Conservation (phyloP, 2,797 vertebrate species). For the Neoniphon sammara region DNA sequence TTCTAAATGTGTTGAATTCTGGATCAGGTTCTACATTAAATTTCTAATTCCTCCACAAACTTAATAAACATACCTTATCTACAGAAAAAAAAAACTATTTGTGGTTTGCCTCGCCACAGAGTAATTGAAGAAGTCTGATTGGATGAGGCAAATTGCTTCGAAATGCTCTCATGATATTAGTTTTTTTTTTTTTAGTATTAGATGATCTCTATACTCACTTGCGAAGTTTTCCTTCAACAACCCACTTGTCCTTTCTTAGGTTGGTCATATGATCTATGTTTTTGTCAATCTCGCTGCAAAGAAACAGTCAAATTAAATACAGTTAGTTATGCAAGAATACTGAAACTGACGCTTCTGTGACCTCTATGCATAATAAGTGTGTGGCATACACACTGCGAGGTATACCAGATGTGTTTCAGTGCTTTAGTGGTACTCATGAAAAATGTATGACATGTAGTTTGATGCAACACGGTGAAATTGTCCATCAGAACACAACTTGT, state of each 20-base stretch:
- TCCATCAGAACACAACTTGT: conserved; percentile 42
- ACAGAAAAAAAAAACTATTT: background rate
- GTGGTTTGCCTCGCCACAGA: background rate
- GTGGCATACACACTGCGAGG: conserved; percentile 12
- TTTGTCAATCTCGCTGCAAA: conserved; percentile 96
- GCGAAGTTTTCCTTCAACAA: conserved; percentile 93
- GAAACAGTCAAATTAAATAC: conserved; percentile 45
- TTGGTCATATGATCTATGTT: conserved; percentile 97
- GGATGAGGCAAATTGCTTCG: background rate
- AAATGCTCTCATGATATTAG: background rate
- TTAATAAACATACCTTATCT: background rate
- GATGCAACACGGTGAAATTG: conserved; percentile 72
- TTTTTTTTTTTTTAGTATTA: no score
- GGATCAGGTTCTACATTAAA: no score
- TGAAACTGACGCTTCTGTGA: conserved; percentile 18
- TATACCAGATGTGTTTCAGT: conserved; percentile 55
- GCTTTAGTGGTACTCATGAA: conserved; percentile 44
- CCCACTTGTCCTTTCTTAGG: conserved; percentile 95
- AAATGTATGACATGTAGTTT: conserved; percentile 59
- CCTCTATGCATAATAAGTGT: conserved; percentile 8
- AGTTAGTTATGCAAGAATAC: background rate
- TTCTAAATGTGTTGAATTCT: background rate
- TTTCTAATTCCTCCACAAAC: no score
- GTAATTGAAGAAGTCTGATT: background rate
- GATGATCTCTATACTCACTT: conserved; percentile 86